Evolutionary conservation across 2,113 vertebrate species (phyloP).

Genomic region (Onychostruthus taczanowskii): DNA sequence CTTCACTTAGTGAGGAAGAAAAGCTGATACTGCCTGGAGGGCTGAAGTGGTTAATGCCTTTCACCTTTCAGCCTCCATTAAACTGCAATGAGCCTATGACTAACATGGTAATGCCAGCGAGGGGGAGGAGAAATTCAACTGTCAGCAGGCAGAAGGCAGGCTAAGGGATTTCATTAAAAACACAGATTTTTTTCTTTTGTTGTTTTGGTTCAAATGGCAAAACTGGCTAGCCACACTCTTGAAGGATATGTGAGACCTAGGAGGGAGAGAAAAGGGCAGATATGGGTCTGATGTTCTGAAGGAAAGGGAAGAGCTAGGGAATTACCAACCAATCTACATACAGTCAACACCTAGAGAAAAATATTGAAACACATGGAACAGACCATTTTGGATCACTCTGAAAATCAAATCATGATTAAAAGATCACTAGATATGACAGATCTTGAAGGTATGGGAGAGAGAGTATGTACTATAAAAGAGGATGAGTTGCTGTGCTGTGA

Average conservation of each 20-base stretch:
- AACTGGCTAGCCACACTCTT: background rate
- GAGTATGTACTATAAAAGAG: rapidly evolving
- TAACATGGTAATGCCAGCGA: background rate
- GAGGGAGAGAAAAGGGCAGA: background rate
- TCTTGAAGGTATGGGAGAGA: background rate
- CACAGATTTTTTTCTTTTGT: background rate
- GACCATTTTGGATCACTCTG: background rate
- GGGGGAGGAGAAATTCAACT: background rate
- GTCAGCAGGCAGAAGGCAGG: background rate
- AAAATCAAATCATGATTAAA: background rate
- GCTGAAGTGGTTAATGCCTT: background rate
- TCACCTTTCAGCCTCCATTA: background rate
- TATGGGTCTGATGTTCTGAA: background rate
- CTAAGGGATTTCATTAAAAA: background rate
- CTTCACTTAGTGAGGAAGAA: background rate
- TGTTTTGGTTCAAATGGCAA: background rate
- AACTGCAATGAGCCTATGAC: background rate
- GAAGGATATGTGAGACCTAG: background rate
- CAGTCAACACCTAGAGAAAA: background rate
- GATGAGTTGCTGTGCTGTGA: background rate
- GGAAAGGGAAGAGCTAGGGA: background rate
- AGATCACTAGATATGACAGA: background rate
- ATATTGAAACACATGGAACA: background rate
- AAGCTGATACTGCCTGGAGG: background rate
- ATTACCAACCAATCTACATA: background rate